phyloP scores from a whole-genome alignment of 2,888 invertebrate species.

The Trichopria drosophilae region DNA sequence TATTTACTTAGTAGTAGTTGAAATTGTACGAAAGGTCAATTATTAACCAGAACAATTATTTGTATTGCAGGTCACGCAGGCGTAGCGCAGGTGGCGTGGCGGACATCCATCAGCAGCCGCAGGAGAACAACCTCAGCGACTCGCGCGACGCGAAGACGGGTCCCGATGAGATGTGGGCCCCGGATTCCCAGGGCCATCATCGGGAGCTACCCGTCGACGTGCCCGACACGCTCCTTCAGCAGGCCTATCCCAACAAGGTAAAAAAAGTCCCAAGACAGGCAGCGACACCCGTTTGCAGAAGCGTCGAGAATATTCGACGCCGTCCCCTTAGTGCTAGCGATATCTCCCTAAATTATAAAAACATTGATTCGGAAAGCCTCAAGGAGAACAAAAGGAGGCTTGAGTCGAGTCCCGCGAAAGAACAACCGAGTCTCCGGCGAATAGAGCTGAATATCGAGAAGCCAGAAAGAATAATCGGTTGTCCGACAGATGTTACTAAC shows the following conservation, averaged over 20 bases:
- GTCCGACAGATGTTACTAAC: too few relatives aligned
- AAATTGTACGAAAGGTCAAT: too few relatives aligned
- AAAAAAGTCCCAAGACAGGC: conserved; percentile 31
- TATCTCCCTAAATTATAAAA: conserved; percentile 47
- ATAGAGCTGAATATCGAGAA: conserved; percentile 59
- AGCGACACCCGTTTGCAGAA: background rate
- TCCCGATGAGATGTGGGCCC: conserved; percentile 61
- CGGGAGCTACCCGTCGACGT: conserved; percentile 99
- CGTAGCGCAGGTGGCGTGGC: conserved; percentile 81
- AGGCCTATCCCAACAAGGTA: conserved; percentile 61
- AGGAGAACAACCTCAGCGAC: conserved; percentile 59
- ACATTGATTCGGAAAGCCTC: too few relatives aligned
- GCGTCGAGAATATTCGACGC: conserved; percentile 20
- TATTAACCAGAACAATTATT: too few relatives aligned
- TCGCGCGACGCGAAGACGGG: conserved; percentile 60
- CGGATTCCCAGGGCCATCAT: conserved; percentile 72
- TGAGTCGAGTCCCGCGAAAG: conserved; percentile 60
- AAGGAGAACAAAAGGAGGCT: conserved; percentile 59
- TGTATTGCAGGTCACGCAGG: conserved; percentile 73
- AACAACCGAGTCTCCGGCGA: conserved; percentile 59
- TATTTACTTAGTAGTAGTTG: too few relatives aligned
- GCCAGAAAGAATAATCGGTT: conserved; percentile 23
- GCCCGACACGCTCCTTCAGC: conserved; percentile 71
- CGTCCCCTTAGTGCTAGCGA: conserved; percentile 55
- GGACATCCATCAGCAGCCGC: conserved; percentile 71